Evolutionary conservation across 64 coral and sea anemone species (phyloP), one percentile per base, ranked within the genome.

Genomic region (Pachyseris speciosa): DNA sequence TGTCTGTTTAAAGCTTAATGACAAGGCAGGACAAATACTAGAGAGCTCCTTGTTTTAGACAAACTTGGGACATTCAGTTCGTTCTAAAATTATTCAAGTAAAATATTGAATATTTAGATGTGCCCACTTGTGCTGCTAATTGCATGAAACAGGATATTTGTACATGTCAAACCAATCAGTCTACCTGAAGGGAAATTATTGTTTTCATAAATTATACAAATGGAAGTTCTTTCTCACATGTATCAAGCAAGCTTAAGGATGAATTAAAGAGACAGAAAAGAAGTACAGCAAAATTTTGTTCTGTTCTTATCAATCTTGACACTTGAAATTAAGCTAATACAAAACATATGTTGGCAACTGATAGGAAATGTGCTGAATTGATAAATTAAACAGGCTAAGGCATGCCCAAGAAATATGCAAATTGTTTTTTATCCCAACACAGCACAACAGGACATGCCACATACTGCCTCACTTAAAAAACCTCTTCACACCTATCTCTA

Each of bases 281-380:
- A n/a, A n/a, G n/a, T n/a, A n/a, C n/a, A n/a, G n/a, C n/a, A 20
- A 43, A n/a, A 37, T 79, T 32, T 29, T 34, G 22, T 26, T 37
- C 53, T 59, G 40, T 81, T 81, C 63, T 40, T 61, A 32, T n/a
- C 33, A 39, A 9, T 36, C 12, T 81, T 63, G 60, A 1, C 24
- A 61, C 52, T 22, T 4, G 37, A 33, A 81, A 81, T 61, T 40
- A 81, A 58, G 16, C 77, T 81, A 41, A 60, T 26, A n/a, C 53
- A 61, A n/a, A 63, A 40, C 51, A 81, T 61, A 15, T 81, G 9
- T 58, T 40, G 26, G 33, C 53, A 61, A 81, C 77, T 81, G 52
- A 41, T 81, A 7, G 48, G 51, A 81, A 81, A 81, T 63, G 33
- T 81, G n/a, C 77, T 53, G 20, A 11, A 53, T 81, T 24, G 52